Conservation (phyloP, 2,888 invertebrate species). For the Pandemis corylana region DNA sequence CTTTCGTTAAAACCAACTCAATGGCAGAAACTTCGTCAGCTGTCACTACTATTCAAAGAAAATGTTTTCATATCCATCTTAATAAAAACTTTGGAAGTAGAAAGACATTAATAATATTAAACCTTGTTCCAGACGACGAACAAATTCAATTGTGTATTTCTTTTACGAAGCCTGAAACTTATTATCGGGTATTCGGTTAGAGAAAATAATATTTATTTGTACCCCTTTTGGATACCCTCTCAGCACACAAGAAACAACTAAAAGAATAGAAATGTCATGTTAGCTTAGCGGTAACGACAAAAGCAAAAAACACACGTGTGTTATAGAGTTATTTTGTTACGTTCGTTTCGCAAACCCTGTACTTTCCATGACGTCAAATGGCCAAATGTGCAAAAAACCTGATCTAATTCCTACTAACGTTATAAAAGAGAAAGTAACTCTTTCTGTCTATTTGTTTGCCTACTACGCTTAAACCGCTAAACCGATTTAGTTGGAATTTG, state of each 20-base stretch:
- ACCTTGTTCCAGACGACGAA: constrained; percentile 4
- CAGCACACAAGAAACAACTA: not conserved
- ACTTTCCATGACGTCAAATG: too few relatives aligned
- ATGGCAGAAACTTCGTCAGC: not conserved
- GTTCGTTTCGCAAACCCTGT: too few relatives aligned
- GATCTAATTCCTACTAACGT: too few relatives aligned
- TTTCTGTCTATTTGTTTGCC: too few relatives aligned
- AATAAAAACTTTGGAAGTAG: not conserved
- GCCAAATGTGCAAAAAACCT: too few relatives aligned
- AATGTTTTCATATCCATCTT: constrained; percentile 7
- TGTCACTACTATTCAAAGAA: constrained; percentile 11
- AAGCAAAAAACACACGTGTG: too few relatives aligned
- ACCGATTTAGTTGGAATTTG: too few relatives aligned
- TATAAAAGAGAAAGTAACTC: too few relatives aligned
- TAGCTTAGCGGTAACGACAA: too few relatives aligned
- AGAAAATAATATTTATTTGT: not conserved
- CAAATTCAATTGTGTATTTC: constrained; percentile 23
- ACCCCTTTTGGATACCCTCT: not conserved
- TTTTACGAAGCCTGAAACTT: not conserved
- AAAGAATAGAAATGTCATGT: too few relatives aligned
- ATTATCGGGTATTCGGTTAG: constrained; percentile 7
- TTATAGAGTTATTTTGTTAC: too few relatives aligned
- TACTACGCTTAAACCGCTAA: too few relatives aligned
- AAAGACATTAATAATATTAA: not conserved
- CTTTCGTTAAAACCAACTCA: not conserved